Evolutionary conservation across 2,113 vertebrate species (phyloP).

Genomic region (Hoplias malabaricus): DNA sequence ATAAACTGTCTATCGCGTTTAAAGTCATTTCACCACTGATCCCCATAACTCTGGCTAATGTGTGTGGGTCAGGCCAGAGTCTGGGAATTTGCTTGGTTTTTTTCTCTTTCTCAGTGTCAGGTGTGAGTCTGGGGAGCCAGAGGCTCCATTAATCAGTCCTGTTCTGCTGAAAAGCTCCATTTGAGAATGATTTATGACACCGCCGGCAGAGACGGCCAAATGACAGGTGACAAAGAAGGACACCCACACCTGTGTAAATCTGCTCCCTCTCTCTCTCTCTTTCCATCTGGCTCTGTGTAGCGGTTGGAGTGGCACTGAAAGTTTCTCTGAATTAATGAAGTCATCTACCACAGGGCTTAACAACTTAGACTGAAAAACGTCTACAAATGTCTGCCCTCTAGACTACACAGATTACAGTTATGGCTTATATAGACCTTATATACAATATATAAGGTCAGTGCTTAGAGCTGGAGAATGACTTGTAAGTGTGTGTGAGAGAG

Average conservation of each 20-base stretch:
- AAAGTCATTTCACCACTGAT: conserved; percentile 23
- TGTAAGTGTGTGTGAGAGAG: neutral
- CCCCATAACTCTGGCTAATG: conserved; percentile 22
- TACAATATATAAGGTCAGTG: conserved; percentile 19
- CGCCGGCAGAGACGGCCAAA: conserved; percentile 62
- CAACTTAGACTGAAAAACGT: conserved; percentile 68
- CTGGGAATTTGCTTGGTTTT: conserved; percentile 22
- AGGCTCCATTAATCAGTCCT: conserved; percentile 73
- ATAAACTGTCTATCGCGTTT: conserved; percentile 9
- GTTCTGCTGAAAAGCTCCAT: conserved; percentile 78
- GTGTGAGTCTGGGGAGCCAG: conserved; percentile 44
- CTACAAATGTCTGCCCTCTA: conserved; percentile 23
- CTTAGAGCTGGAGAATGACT: neutral
- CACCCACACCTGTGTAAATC: conserved; percentile 77
- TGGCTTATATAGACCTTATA: no score
- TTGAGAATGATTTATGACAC: conserved; percentile 78
- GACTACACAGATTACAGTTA: conserved; percentile 2
- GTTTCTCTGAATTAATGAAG: conserved; percentile 68
- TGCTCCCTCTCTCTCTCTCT: conserved; percentile 52
- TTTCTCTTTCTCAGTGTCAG: conserved; percentile 41
- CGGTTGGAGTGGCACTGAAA: conserved; percentile 13
- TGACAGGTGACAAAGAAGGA: conserved; percentile 81
- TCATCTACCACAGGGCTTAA: conserved; percentile 74
- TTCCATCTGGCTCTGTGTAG: conserved; percentile 67
- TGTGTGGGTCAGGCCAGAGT: conserved; percentile 29